Evolutionary conservation across 2,113 vertebrate genomes (phyloP), one percentile per base, ranked within the genome.

Genomic region (Trichomycterus rosablanca): DNA sequence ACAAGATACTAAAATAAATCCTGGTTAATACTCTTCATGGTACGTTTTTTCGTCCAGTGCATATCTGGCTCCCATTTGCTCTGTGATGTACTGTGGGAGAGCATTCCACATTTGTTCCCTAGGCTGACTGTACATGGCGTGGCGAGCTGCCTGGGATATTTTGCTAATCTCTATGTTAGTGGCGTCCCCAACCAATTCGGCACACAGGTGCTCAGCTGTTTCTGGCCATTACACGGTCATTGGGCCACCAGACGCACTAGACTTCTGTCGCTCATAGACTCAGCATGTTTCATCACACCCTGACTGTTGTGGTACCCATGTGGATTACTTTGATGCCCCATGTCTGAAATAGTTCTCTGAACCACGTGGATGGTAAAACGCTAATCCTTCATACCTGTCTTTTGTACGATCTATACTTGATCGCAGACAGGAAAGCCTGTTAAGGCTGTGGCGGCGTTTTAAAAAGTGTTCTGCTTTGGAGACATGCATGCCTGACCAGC

Each of bases 151-250:
- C 2, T 59, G 53, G 42, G 80, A 81, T 84, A 83, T 84, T 85
- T 88, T 76, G 75, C 76, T 74, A 77, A 63, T 51, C 48, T 74
- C 75, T 61, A 43, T 49, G 48, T 46, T 11, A 52, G 46, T 5
- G 30, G 11, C 42, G 71, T 52, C 66, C 71, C 59, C 70, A 76
- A 79, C 77, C 78, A 75, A 79, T 76, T 68, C 74, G 74, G 73
- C 80, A 78, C 83, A 74, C 76, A 73, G 76, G 63, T 56, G 49
- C 78, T 84, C 87, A 87, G 84, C 85, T 88, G 87, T 82, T 86
- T 81, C 55, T 35, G 74, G 59, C 71, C 74, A n/a, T n/a, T n/a
- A n/a, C n/a, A n/a, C n/a, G n/a, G n/a, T n/a, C 78, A 19, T 40
- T 59, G 66, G 69, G 57, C 60, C 72, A 74, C 75, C 71, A 80